Evolutionary conservation across 2,888 invertebrate species (phyloP), one percentile per base, ranked within the genome.

Genomic region (Catocala sponsa): DNA sequence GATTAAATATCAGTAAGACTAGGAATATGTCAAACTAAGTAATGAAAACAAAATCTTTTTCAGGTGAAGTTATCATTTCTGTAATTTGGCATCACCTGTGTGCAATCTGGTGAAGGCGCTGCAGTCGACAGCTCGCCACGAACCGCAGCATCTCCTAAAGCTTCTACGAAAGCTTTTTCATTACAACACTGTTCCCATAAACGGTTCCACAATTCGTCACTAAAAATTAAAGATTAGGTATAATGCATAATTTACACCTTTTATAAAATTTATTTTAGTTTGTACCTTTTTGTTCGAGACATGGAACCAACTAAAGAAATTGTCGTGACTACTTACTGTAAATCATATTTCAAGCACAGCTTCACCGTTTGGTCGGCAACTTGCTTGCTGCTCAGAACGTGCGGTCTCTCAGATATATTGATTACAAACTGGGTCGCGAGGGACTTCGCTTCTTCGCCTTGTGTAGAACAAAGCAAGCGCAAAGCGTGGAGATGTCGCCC

Each of bases 81-180:
- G 25, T 25, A 25, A 25, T 25, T 25, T 25, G 25, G 25, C 25
- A 25, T 25, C 25, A 90, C 95, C 89, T 97, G 92, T 83, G 96
- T 90, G 74, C 89, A 82, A 90, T 96, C 86, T 82, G 96, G 91
- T 81, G 96, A 89, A 59, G 95, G 95, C 33, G 96, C 94, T 72
- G 95, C 95, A 7, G 85, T 85, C 4, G 95, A 93, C 13, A 95
- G 79, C 93, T 96, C 72, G 84, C 95, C 92, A 94, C 97, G 77
- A 2, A 97, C 92, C 15, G 95, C 95, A 55, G 97, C 96, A 55
- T 97, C 95, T 62, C 96, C 97, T 38, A 96, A 89, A 2, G 95
- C 95, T 81, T 95, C 96, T 7, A 96, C 95, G 56, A 96, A 94
- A 32, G 95, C 93, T 62, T 95, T 95, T 73, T 95, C 94, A 33